Conservation (phyloP, 2,113 vertebrate species). For the Gallinago undulata region DNA sequence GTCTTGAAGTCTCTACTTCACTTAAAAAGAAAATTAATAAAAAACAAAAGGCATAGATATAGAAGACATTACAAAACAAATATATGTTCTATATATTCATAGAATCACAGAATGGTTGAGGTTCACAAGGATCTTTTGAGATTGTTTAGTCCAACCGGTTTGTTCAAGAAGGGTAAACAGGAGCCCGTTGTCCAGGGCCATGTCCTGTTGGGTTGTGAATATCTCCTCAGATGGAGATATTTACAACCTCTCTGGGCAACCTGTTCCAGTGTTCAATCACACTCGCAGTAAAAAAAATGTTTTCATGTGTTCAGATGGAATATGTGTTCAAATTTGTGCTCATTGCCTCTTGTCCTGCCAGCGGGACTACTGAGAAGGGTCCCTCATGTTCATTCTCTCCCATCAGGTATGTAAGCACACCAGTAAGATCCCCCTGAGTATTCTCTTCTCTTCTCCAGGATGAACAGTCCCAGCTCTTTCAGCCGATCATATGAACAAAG, state of each 20-base stretch:
- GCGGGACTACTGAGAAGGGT: neutral
- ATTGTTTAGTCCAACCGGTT: neutral
- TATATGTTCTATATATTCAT: neutral
- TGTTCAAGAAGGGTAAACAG: neutral
- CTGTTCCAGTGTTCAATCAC: neutral
- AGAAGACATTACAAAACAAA: neutral
- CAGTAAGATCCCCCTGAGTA: neutral
- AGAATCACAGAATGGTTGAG: neutral
- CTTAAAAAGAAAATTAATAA: neutral
- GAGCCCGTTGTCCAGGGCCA: neutral
- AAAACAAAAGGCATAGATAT: neutral
- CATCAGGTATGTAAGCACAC: neutral
- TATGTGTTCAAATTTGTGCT: neutral
- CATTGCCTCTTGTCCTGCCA: neutral
- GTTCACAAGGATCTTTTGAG: neutral
- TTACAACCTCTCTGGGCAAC: neutral
- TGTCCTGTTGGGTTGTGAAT: neutral
- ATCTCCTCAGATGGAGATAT: neutral
- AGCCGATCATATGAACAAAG: neutral
- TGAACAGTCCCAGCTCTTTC: neutral
- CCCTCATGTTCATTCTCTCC: neutral
- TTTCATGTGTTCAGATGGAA: neutral
- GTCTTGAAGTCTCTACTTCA: neutral
- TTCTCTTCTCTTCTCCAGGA: neutral
- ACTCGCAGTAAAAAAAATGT: neutral